Evolutionary conservation across 2,113 vertebrate genomes (phyloP).

Genomic region (Plestiodon gilberti): DNA sequence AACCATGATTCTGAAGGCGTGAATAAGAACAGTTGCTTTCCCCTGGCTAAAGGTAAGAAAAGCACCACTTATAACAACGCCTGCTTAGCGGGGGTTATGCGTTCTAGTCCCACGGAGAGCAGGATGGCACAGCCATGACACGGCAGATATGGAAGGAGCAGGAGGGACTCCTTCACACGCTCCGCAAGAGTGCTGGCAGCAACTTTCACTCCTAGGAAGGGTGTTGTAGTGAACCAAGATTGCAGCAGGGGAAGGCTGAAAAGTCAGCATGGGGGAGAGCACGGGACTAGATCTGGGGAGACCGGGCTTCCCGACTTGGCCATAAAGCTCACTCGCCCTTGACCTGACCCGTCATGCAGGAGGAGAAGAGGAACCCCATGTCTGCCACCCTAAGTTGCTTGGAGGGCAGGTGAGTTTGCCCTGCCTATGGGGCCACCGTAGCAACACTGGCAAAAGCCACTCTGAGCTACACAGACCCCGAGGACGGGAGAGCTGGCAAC

Average conservation of each 20-base stretch:
- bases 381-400: neutral
- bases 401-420: neutral
- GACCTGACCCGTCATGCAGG: neutral
- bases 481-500: neutral
- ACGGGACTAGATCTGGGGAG: too few relatives aligned
- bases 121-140: neutral
- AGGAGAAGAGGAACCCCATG: neutral
- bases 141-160: too few relatives aligned
- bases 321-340: neutral
- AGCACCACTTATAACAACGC: too few relatives aligned
- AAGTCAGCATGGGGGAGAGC: neutral
- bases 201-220: neutral
- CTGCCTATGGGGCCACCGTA: too few relatives aligned
- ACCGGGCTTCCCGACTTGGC: too few relatives aligned
- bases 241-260: too few relatives aligned
- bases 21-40: too few relatives aligned
- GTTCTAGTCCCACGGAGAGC: neutral
- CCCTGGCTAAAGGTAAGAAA: too few relatives aligned
- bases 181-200: neutral
- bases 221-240: neutral
- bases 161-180: neutral
- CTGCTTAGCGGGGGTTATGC: neutral
- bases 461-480: too few relatives aligned
- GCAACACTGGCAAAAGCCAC: too few relatives aligned
- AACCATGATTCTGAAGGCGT: too few relatives aligned